Evolutionary conservation across 2,113 vertebrate genomes (phyloP).

Genomic region (Patagioenas fasciata): DNA sequence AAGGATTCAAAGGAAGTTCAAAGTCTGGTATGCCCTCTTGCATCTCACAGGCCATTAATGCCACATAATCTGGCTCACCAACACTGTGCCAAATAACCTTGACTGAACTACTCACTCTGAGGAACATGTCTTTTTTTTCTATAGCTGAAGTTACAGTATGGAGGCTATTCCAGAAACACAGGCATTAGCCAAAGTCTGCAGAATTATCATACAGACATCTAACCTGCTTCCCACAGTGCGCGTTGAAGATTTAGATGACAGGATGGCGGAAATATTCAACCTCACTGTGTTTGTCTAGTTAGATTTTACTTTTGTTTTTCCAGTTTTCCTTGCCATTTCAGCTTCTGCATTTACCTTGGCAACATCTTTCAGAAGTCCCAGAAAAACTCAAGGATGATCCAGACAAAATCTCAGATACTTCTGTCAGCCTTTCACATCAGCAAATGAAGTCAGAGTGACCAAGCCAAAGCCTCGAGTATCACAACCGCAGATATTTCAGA

Average conservation of each 20-base stretch:
- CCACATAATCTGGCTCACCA: background rate
- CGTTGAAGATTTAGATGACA: background rate
- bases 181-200: background rate
- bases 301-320: background rate
- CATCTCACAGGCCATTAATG: background rate
- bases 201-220: background rate
- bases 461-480: background rate
- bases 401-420: background rate
- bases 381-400: background rate
- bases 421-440: background rate
- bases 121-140: background rate
- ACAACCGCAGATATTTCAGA: background rate
- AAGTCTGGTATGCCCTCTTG: background rate
- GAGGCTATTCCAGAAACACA: background rate
- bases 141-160: background rate
- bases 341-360: background rate
- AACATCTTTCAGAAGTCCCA: background rate
- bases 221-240: background rate
- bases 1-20: background rate
- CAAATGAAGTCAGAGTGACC: background rate
- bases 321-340: background rate
- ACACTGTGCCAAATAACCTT: background rate
- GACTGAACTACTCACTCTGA: background rate
- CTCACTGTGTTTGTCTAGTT: background rate
- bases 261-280: background rate